Conservation (phyloP, 1,140 invertebrate genomes). For the Philotrypesis tridentata region DNA sequence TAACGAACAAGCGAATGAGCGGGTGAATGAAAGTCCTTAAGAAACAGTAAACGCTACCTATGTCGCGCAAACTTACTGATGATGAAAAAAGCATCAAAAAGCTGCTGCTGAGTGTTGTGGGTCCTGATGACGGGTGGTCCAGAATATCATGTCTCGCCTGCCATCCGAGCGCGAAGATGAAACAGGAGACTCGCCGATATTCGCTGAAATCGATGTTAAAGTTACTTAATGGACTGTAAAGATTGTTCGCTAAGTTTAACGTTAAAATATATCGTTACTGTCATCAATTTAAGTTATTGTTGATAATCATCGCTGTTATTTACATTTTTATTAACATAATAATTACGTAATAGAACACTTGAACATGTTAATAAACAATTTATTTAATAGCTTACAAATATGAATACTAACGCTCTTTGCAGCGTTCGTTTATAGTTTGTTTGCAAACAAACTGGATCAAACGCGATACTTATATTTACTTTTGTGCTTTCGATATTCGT, state of each 20-base stretch:
- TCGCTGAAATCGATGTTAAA: neutral
- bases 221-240: neutral
- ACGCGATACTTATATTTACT: neutral
- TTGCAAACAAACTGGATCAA: neutral
- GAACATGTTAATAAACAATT: neutral
- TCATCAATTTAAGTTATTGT: no score
- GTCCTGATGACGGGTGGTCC: conserved; percentile 30
- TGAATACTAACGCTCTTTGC: no score
- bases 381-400: neutral
- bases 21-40: neutral
- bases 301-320: no score
- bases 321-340: neutral
- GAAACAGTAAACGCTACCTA: conserved; percentile 21
- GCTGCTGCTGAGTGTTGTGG: neutral
- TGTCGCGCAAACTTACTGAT: neutral
- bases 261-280: no score
- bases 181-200: neutral
- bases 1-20: conserved; percentile 23
- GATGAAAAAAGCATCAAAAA: neutral
- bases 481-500: neutral
- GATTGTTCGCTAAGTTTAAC: neutral
- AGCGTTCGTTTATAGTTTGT: neutral
- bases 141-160: neutral
- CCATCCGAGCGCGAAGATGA: neutral
- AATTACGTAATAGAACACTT: neutral